Base-by-base conservation (phyloP, 1,140 invertebrate species). In the Adoxophyes honmai region DNA sequence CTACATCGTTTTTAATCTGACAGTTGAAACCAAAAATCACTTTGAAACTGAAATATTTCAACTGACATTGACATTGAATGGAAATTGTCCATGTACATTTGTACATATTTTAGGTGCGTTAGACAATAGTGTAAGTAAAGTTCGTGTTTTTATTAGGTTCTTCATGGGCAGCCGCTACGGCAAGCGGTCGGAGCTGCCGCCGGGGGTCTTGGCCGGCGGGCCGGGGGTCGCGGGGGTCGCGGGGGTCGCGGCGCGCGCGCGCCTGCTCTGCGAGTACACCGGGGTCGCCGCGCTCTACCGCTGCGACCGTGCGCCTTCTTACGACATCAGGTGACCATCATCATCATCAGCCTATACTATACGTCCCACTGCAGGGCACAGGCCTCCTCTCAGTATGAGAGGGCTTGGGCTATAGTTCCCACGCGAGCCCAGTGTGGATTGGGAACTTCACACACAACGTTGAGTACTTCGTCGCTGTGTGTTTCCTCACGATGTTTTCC, bases 121-220 rank as follows among this genome's bases (percentile, higher is more conserved):
- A 18, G 4, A 4, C 15, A 5, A 36, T 11, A n/a, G 7, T 36
- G 34, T 11, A 36, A 36, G 8, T 8, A 42, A 6, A 15, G 3
- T 7, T 6, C 3, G 14, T 8, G 2, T 1, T 42, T 4, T 39
- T 11, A 4, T 10, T 52, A 76, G 73, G 62, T 76, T 76, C 59
- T 72, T 76, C 63, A 67, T 76, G 64, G 62, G 66, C 38, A 68
- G 62, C n/a, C 65, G 73, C 1, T 76, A 76, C 44, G 73, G 73
- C 33, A 76, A 76, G 59, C 66, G 73, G 0, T 71, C 73, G 13
- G 66, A 62, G 34, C 28, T 38, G n/a, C 18, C 16, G 21, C 51
- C 28, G 5, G 51, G 15, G 10, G 34, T 28, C n/a, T n/a, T n/a
- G n/a, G 33, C 14, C 16, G 10, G n/a, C 37, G 9, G 4, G 16